Evolutionary conservation across 2,113 vertebrate genomes (phyloP).

Genomic region (Daphoenositta chrysoptera): DNA sequence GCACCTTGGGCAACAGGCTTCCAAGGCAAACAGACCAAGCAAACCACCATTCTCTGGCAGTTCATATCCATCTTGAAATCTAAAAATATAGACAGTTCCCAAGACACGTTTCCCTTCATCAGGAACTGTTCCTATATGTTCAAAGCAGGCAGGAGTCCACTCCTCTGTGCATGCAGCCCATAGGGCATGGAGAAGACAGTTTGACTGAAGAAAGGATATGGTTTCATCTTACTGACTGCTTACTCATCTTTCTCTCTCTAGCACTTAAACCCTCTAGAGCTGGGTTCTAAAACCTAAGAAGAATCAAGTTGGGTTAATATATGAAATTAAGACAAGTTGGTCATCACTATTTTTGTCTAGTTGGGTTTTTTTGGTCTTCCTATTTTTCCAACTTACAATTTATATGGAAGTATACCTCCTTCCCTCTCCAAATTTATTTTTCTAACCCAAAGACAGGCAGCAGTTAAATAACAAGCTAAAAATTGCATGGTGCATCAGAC

Average conservation of each 20-base stretch:
- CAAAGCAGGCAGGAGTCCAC: background rate
- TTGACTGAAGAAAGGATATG: background rate
- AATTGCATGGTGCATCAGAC: background rate
- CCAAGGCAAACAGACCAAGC: background rate
- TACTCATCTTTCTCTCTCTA: background rate
- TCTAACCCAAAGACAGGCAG: background rate
- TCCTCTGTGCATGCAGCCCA: background rate
- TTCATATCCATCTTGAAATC: background rate
- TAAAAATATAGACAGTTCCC: background rate
- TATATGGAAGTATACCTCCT: background rate
- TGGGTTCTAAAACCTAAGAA: background rate
- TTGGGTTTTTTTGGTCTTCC: background rate
- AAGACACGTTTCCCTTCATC: background rate
- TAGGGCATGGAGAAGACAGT: background rate
- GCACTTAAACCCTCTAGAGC: background rate
- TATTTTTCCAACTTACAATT: background rate
- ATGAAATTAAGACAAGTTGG: background rate
- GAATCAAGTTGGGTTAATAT: background rate
- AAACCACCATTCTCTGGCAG: background rate
- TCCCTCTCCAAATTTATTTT: background rate
- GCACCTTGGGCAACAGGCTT: background rate
- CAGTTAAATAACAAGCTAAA: background rate
- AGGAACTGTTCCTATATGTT: background rate
- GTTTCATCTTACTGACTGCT: background rate
- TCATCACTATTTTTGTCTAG: background rate